These are phyloP conservation scores for Pionites leucogaster DNA, from an alignment of 2,113 vertebrate genomes.

Conservation along the genomic window DNA sequence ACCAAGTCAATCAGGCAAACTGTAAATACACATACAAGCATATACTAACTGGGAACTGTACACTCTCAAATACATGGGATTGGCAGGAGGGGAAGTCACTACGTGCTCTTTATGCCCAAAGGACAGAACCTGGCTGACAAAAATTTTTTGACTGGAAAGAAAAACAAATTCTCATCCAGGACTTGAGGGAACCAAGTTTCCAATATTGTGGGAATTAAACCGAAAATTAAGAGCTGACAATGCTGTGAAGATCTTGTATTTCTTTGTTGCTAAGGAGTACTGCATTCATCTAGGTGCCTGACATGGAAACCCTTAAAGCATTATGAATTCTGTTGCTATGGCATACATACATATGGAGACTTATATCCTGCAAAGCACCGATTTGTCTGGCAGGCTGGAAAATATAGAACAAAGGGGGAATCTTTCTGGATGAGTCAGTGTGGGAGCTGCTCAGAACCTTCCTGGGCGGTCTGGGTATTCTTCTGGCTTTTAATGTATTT, in stretches of 20 bases:
- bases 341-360: neutral
- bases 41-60: neutral
- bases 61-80: neutral
- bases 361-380: neutral
- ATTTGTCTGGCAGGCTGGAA: constrained; percentile 44
- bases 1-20: neutral
- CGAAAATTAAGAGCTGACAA: neutral
- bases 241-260: neutral
- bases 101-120: neutral
- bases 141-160: neutral
- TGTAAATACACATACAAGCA: neutral
- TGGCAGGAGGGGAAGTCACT: neutral
- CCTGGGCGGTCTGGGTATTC: constrained; percentile 4
- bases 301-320: neutral
- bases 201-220: neutral
- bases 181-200: neutral
- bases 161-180: constrained; percentile 16
- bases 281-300: neutral
- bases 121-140: neutral
- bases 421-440: constrained; percentile 62
- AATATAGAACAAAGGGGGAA: constrained; percentile 36
- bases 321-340: constrained; percentile 1
- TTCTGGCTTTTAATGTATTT: neutral
- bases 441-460: neutral
- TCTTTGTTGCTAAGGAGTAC: neutral